Evolutionary conservation across 2,888 invertebrate species (phyloP).

Genomic region (Melieria omissa): DNA sequence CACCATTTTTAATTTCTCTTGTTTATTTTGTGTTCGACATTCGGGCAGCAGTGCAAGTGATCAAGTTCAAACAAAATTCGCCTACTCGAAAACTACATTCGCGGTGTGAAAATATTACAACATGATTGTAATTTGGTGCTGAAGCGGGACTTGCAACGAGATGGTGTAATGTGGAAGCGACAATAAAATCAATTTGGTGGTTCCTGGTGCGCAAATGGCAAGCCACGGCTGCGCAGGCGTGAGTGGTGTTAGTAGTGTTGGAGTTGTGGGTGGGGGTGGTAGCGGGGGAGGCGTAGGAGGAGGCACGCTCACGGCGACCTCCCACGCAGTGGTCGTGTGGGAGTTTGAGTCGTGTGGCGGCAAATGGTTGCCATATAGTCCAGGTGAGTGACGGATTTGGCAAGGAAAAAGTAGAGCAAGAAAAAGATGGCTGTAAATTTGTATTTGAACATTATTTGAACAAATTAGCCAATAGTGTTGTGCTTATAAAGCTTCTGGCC

Average conservation of each 20-base stretch:
- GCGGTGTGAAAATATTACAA: neutral
- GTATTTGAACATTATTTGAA: no score
- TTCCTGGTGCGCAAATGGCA: conserved; percentile 19
- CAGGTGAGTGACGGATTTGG: conserved; percentile 66
- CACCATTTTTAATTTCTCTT: conserved; percentile 62
- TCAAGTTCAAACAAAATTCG: no score
- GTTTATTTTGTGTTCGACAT: conserved; percentile 61
- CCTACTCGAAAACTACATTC: no score
- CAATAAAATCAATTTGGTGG: no score
- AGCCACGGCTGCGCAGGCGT: conserved; percentile 34
- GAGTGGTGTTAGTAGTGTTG: conserved; percentile 30
- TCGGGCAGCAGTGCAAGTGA: conserved; percentile 41
- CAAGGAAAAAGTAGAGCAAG: neutral
- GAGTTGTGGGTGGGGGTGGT: conserved; percentile 28
- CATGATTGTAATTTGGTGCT: neutral
- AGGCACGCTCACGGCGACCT: conserved; percentile 36
- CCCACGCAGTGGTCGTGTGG: conserved; percentile 67
- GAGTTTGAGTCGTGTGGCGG: conserved; percentile 65
- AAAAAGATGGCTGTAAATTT: neutral
- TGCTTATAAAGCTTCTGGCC: no score
- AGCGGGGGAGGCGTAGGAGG: conserved; percentile 2
- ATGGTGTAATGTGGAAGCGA: no score
- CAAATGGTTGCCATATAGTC: conserved; percentile 87
- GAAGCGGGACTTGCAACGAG: neutral
- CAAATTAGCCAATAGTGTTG: no score